Evolutionary conservation across 2,113 vertebrate genomes (phyloP).

Genomic region (Periophthalmus modestus): DNA sequence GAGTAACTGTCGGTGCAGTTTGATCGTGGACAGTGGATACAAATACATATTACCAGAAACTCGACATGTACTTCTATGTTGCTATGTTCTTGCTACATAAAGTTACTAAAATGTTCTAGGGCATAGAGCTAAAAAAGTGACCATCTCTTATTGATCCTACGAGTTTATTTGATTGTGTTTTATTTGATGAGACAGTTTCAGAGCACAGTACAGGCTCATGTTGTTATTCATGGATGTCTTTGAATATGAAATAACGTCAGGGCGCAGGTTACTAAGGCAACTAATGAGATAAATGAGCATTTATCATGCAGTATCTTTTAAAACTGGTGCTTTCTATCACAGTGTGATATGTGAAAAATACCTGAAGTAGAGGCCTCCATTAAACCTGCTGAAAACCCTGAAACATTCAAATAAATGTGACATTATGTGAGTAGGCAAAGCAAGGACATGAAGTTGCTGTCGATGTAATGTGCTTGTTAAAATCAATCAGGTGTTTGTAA

Average conservation of each 20-base stretch:
- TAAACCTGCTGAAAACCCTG: neutral
- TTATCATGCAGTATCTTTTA: neutral
- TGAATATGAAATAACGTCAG: neutral
- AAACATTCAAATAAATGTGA: slow-evolving; percentile 27
- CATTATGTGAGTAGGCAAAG: slow-evolving; percentile 11
- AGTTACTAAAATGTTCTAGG: too few species aligned
- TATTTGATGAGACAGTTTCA: too few species aligned
- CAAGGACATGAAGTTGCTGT: slow-evolving; percentile 34
- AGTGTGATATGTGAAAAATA: neutral
- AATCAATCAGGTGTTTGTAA: slow-evolving; percentile 31
- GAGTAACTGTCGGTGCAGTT: too few species aligned
- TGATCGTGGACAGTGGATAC: too few species aligned
- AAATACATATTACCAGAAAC: too few species aligned
- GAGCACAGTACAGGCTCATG: too few species aligned
- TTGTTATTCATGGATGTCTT: neutral
- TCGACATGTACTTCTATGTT: too few species aligned
- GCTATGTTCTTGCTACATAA: too few species aligned
- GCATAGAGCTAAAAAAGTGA: too few species aligned
- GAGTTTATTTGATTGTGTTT: too few species aligned
- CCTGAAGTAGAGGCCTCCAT: neutral
- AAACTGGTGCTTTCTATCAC: neutral
- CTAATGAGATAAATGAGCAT: neutral
- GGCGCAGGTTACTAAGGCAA: neutral
- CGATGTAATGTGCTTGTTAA: slow-evolving; percentile 11
- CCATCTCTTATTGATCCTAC: too few species aligned